These are phyloP conservation scores for Popillia japonica DNA, from an alignment of 1,140 invertebrate genomes.

Conservation along the genomic window DNA sequence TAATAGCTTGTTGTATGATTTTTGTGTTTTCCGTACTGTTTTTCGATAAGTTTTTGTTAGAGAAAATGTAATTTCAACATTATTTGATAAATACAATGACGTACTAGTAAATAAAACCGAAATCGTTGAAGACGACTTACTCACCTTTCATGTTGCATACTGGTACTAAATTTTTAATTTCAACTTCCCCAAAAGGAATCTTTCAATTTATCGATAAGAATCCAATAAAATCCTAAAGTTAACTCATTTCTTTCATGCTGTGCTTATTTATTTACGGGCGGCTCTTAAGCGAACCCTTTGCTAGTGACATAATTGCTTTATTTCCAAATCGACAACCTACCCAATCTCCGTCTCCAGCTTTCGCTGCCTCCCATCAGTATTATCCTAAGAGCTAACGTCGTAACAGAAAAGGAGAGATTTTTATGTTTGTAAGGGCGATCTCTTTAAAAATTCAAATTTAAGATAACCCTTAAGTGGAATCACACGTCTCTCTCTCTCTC, in stretches of 20 bases:
- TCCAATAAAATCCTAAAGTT: no score
- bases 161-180: no score
- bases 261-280: neutral
- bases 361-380: neutral
- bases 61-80: no score
- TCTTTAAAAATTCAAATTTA: conserved; percentile 33
- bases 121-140: no score
- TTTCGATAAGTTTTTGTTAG: no score
- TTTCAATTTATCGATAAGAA: no score
- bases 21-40: no score
- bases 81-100: no score
- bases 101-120: no score
- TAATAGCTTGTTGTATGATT: no score
- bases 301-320: neutral
- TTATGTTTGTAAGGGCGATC: conserved; percentile 7
- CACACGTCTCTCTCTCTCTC: neutral
- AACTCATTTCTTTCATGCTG: neutral
- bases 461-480: conserved; percentile 15
- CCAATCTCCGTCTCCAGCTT: neutral
- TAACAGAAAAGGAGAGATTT: neutral
- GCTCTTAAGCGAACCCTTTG: neutral
- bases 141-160: no score
- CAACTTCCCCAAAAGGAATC: no score
- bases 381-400: neutral
- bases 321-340: neutral